Evolutionary conservation across 2,888 invertebrate genomes (phyloP).

Genomic region (Dicyrtomina minuta): DNA sequence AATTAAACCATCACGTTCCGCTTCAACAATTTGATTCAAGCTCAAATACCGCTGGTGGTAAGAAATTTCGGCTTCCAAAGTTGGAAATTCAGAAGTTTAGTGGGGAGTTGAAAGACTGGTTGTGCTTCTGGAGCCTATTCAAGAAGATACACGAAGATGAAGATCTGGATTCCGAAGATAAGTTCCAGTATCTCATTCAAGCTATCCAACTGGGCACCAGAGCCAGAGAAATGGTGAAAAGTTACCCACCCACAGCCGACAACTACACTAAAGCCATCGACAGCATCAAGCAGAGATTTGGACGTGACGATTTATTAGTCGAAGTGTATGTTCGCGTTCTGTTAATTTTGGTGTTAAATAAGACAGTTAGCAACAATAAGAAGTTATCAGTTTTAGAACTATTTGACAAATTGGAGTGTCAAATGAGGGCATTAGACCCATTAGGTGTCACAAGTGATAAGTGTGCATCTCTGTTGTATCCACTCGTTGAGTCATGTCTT

Average conservation of each 20-base stretch:
- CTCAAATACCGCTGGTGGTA: too few species aligned
- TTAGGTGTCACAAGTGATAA: neutral
- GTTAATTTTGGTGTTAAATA: neutral
- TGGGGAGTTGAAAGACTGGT: neutral
- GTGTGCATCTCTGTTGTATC: neutral
- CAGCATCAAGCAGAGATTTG: neutral
- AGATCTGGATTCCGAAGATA: neutral
- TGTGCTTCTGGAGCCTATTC: neutral
- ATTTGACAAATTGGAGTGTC: neutral
- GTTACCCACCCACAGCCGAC: neutral
- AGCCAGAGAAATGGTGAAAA: too few species aligned
- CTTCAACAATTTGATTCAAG: too few species aligned
- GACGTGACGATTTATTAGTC: neutral
- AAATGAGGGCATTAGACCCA: neutral
- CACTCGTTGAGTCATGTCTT: too few species aligned
- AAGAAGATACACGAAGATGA: neutral
- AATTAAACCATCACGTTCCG: too few species aligned
- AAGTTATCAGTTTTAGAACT: neutral
- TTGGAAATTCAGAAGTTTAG: too few species aligned
- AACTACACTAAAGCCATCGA: conserved; percentile 6
- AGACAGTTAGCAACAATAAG: neutral
- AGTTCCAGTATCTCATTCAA: conserved; percentile 1
- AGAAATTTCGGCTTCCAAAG: too few species aligned
- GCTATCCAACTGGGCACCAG: too few species aligned
- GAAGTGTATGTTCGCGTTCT: neutral